Evolutionary conservation across 2,888 invertebrate genomes (phyloP).

Genomic region (Yponomeuta cagnagella): DNA sequence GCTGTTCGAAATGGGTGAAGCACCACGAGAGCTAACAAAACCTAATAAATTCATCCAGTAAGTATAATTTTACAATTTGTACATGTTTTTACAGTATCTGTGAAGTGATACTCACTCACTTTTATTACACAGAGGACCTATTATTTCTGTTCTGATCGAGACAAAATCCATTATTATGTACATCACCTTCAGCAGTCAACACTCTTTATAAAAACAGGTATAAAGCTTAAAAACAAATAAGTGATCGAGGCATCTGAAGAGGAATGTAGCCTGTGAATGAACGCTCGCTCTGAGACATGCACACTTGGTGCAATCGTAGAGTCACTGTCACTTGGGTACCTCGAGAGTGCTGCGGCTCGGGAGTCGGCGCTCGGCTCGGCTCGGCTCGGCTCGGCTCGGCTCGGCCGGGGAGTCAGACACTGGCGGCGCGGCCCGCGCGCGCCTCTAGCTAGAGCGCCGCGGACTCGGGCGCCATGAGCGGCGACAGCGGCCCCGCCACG

Average conservation of each 20-base stretch:
- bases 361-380: background rate
- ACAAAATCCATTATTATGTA: conserved; percentile 45
- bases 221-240: conserved; percentile 59
- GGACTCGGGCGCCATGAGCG: conserved; percentile 85
- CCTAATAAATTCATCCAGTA: conserved; percentile 19
- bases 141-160: conserved; percentile 47
- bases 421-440: conserved; percentile 60
- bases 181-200: conserved; percentile 41
- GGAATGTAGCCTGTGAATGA: conserved; percentile 42
- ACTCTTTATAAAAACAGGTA: conserved; percentile 58
- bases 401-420: conserved; percentile 49
- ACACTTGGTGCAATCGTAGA: background rate
- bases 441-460: conserved; percentile 80
- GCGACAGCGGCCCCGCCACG: conserved; percentile 85
- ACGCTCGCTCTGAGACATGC: conserved; percentile 5
- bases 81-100: conserved; percentile 10
- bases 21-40: conserved; percentile 20
- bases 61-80: conserved; percentile 13
- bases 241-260: conserved; percentile 40
- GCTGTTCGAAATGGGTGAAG: conserved; percentile 4
- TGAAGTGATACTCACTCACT: conserved; percentile 30
- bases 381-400: conserved; percentile 2
- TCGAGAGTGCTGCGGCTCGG: background rate
- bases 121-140: conserved; percentile 35
- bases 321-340: conserved; percentile 1